Evolutionary conservation across 2,113 vertebrate species (phyloP), one percentile per base, ranked within the genome.

Genomic region (Barbus barbus): DNA sequence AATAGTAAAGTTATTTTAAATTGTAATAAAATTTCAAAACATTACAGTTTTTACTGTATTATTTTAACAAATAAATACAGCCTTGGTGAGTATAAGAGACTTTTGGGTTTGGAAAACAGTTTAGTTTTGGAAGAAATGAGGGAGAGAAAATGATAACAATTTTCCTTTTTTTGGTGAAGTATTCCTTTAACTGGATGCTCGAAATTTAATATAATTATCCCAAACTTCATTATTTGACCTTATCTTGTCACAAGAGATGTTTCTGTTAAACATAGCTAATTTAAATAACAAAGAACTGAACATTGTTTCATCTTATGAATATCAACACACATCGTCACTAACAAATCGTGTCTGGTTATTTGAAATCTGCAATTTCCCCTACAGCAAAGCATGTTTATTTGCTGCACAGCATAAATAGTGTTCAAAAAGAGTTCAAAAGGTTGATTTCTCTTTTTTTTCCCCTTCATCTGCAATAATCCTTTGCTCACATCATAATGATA

Each of bases 331-430:
- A 11, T 41, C 12, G 3, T 24, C 14, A n/a, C 33, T 13, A 22
- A 16, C 56, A 63, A 65, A 76, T 53, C 46, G 24, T 78, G 71
- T 84, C 79, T 31, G 65, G 44, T 53, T 84, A 69, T 63, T 38
- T 79, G 56, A 80, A 51, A 79, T 84, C 63, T 78, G 41, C 28
- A 58, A 20, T 46, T 38, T 48, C 58, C 82, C 53, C 44, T 14
- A 46, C 20, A 5, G 78, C 41, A 78, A 83, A 20, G 31, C 16
- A 9, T 48, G 67, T 78, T 88, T 86, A 88, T 82, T 86, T 86
- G 53, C 51, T 36, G 60, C 72, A 16, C 65, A 14, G 71, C 69
- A 65, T 71, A 20, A 46, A 26, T 26, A 80, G 79, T n/a, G 48
- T 81, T 33, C 65, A 72, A 26, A 56, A 24, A 51, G 56, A 86